phyloP scores from a whole-genome alignment of 2,113 vertebrate species.

The Grammomys dolichurus region DNA sequence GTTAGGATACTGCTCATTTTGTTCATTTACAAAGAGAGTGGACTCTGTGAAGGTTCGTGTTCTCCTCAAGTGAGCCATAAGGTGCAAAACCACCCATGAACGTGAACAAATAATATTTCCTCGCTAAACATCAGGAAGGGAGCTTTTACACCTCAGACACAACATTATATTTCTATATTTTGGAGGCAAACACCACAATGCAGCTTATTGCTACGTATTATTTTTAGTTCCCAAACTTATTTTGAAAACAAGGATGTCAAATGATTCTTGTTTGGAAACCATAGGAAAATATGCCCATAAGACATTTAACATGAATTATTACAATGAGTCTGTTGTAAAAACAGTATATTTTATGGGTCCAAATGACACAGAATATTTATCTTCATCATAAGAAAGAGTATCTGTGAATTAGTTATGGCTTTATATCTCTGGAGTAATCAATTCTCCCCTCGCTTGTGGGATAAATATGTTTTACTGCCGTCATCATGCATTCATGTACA shows the following conservation, averaged over 20 bases:
- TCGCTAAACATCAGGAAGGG: conserved; percentile 39
- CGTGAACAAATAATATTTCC: conserved; percentile 10
- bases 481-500: conserved; percentile 70
- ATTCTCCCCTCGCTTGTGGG: conserved; percentile 79
- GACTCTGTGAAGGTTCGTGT: neutral
- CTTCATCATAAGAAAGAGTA: conserved; percentile 77
- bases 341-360: conserved; percentile 79
- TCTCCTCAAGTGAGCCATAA: neutral
- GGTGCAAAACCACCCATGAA: neutral
- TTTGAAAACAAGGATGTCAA: conserved; percentile 66
- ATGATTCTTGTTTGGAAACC: conserved; percentile 70
- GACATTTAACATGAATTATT: conserved; percentile 79
- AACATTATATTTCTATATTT: conserved; percentile 22
- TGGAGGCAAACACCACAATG: conserved; percentile 40
- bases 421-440: conserved; percentile 82
- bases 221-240: conserved; percentile 70
- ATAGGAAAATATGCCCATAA: conserved; percentile 68
- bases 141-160: neutral
- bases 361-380: conserved; percentile 82
- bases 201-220: conserved; percentile 55
- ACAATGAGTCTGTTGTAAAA: conserved; percentile 78
- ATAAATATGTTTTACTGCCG: conserved; percentile 82
- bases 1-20: neutral
- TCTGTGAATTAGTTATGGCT: conserved; percentile 83
- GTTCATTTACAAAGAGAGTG: conserved; percentile 6